A percentile compares a stretch with the other conserved stretches of the same genome.
Conservation (phyloP, 2,113 vertebrate species). For the Vulpes vulpes region DNA sequence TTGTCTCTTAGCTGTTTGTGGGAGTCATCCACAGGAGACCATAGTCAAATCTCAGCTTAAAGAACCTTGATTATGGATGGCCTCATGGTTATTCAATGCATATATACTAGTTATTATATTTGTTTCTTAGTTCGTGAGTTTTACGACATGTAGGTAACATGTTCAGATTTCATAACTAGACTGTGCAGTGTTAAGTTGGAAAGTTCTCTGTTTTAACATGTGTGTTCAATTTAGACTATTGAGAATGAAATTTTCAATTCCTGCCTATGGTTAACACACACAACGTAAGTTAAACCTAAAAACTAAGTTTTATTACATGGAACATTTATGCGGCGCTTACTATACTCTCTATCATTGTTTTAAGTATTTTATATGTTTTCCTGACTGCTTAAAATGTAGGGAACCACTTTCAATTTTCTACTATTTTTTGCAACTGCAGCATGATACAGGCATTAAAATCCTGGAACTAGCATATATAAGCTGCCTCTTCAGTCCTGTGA, state of each 20-base stretch:
- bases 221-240: neutral
- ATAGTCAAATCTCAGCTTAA: neutral
- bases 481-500: neutral
- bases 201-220: neutral
- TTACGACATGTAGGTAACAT: neutral
- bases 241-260: neutral
- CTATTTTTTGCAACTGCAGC: neutral
- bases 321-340: neutral
- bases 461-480: neutral
- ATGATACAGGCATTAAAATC: neutral
- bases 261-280: neutral
- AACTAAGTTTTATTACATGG: neutral
- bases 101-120: neutral
- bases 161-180: neutral
- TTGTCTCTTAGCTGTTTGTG: neutral
- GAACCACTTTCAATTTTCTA: neutral
- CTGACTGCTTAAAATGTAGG: neutral
- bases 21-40: neutral
- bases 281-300: neutral
- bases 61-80: neutral
- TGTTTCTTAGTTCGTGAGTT: neutral
- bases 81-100: neutral
- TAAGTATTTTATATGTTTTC: neutral
- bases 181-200: neutral
- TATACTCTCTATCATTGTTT: neutral